phyloP scores from a whole-genome alignment of 2,797 vertebrate genomes.

The Pterois miles region DNA sequence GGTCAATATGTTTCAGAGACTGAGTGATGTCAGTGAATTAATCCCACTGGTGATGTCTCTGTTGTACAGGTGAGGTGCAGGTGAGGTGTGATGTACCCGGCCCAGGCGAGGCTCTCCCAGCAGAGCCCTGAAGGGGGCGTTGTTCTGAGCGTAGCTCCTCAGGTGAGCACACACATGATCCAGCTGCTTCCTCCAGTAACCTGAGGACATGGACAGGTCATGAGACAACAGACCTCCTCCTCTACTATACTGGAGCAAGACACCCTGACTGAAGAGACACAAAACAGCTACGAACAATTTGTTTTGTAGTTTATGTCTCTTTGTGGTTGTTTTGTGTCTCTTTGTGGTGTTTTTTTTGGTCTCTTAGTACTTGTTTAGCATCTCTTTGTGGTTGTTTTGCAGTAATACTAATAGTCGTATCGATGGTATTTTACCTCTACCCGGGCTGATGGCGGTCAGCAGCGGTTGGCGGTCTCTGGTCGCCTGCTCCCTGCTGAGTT shows the following conservation, averaged over 20 bases:
- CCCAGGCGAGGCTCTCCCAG: constrained; percentile 94
- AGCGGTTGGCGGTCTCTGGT: constrained; percentile 82
- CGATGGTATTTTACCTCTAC: constrained; percentile 83
- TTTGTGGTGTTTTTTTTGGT: no score
- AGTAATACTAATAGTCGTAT: no score
- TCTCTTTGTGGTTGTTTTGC: no score
- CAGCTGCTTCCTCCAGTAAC: constrained; percentile 95
- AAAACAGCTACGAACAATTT: no score
- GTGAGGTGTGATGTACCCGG: constrained; percentile 78
- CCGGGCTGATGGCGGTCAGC: constrained; percentile 91
- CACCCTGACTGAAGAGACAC: no score
- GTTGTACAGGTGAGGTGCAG: neutral
- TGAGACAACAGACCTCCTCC: neutral
- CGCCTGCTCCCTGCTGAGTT: constrained; percentile 78
- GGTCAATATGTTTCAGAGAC: neutral
- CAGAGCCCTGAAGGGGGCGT: constrained; percentile 88
- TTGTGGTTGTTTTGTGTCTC: no score
- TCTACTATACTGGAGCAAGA: no score
- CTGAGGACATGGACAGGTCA: constrained; percentile 65
- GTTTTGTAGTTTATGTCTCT: no score
- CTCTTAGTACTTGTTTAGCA: no score
- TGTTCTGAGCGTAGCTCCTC: constrained; percentile 93
- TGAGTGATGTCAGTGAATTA: neutral
- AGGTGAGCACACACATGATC: constrained; percentile 94
- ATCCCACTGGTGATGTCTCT: neutral